Conservation (phyloP, 2,113 vertebrate genomes). For the Oxygymnocypris stewartii region DNA sequence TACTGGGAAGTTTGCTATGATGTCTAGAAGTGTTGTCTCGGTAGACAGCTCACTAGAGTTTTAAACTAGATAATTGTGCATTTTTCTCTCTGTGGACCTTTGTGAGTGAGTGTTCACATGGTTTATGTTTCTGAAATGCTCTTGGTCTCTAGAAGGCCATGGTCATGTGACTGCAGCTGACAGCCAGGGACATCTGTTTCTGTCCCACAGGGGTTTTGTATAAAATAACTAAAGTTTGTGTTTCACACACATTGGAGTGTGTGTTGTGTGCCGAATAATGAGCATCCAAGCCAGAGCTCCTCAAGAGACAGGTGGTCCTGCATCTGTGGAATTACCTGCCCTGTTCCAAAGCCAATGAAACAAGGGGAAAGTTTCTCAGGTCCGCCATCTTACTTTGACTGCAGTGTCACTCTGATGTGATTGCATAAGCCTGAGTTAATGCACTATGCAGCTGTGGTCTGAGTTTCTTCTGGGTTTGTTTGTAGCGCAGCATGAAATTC, state of each 20-base stretch:
- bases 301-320: slow-evolving; percentile 54
- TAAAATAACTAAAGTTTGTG: slow-evolving; percentile 61
- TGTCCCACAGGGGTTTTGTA: slow-evolving; percentile 62
- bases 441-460: neutral
- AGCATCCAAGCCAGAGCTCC: slow-evolving; percentile 64
- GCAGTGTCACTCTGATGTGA: neutral
- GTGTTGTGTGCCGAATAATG: slow-evolving; percentile 62
- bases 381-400: neutral
- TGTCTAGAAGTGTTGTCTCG: neutral
- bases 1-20: neutral
- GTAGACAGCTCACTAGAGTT: neutral
- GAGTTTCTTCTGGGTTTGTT: neutral
- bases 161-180: slow-evolving; percentile 66
- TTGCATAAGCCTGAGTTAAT: slow-evolving; percentile 1
- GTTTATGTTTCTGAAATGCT: slow-evolving; percentile 17
- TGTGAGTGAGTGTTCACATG: neutral
- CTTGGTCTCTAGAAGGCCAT: slow-evolving; percentile 5
- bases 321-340: slow-evolving; percentile 58
- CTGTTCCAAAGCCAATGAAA: slow-evolving; percentile 64
- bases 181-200: slow-evolving; percentile 60
- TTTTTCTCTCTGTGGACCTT: neutral
- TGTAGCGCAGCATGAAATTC: neutral
- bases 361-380: slow-evolving; percentile 8
- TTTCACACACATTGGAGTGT: slow-evolving; percentile 34
- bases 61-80: neutral